Conservation (phyloP, 2,113 vertebrate genomes). For the Paracanthobrama guichenoti region DNA sequence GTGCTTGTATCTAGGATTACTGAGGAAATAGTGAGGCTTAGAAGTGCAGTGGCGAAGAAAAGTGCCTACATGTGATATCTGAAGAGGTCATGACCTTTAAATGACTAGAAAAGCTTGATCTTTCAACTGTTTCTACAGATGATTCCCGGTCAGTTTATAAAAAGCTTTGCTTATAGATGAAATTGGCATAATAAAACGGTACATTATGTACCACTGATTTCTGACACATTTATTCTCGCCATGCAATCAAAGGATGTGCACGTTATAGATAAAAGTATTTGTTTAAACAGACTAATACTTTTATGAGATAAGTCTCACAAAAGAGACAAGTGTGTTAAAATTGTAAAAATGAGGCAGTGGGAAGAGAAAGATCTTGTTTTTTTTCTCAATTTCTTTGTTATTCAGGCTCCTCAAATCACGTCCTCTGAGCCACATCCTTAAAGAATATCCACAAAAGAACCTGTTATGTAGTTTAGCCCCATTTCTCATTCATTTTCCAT, state of each 20-base stretch:
- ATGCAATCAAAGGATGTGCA: background rate
- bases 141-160: background rate
- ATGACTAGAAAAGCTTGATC: background rate
- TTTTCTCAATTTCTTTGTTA: conserved; percentile 1
- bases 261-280: background rate
- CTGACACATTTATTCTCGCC: background rate
- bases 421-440: background rate
- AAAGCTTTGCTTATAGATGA: background rate
- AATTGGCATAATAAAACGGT: background rate
- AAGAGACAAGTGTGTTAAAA: background rate
- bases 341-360: background rate
- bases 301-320: background rate
- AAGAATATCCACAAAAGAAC: background rate
- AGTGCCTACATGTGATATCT: conserved; percentile 48
- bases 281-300: background rate
- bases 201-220: background rate
- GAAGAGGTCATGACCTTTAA: background rate
- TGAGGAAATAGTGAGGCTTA: conserved; percentile 44
- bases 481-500: conserved; percentile 10
- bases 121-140: background rate
- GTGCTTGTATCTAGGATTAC: conserved; percentile 26
- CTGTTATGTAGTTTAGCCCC: conserved; percentile 18
- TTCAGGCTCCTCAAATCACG: background rate
- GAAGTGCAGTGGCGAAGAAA: conserved; percentile 56
- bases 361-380: background rate